Evolutionary conservation across 2,113 vertebrate species (phyloP).

Genomic region (Cnemophilus loriae): DNA sequence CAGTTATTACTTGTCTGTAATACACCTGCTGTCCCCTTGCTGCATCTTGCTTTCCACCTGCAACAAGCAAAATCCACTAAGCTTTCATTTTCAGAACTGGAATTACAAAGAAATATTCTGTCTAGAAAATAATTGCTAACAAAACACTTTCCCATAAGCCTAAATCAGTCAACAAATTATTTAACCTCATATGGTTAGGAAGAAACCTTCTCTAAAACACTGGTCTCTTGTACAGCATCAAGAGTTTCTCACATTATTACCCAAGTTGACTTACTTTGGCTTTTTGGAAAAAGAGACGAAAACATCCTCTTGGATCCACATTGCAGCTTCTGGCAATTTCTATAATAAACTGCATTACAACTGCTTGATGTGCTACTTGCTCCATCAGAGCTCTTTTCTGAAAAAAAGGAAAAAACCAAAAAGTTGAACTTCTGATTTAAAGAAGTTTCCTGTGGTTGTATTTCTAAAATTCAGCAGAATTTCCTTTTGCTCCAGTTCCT

Average conservation of each 20-base stretch:
- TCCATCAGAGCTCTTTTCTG: constrained; percentile 96
- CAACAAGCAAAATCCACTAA: not conserved
- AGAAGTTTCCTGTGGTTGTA: not conserved
- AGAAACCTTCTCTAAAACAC: not conserved
- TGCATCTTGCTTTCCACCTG: not conserved
- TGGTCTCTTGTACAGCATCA: not conserved
- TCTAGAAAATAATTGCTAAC: not conserved
- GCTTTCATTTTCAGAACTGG: not conserved
- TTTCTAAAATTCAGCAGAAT: not conserved
- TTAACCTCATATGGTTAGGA: not conserved
- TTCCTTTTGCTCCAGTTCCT: not conserved
- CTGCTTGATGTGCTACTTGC: constrained; percentile 95
- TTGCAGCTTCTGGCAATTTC: constrained; percentile 90
- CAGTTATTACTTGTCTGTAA: not conserved
- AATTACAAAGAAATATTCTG: not conserved
- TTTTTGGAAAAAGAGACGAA: constrained; percentile 97
- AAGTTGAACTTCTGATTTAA: not conserved
- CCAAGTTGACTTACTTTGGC: constrained; percentile 84
- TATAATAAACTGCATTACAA: constrained; percentile 97
- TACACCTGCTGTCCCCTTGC: not conserved
- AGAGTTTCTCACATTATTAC: not conserved
- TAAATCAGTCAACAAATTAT: not conserved
- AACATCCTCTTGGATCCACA: constrained; percentile 92
- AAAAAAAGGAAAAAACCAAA: not conserved
- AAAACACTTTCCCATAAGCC: not conserved